These are phyloP conservation scores for Thunnus maccoyii DNA, from an alignment of 2,113 vertebrate genomes.

Conservation along the genomic window DNA sequence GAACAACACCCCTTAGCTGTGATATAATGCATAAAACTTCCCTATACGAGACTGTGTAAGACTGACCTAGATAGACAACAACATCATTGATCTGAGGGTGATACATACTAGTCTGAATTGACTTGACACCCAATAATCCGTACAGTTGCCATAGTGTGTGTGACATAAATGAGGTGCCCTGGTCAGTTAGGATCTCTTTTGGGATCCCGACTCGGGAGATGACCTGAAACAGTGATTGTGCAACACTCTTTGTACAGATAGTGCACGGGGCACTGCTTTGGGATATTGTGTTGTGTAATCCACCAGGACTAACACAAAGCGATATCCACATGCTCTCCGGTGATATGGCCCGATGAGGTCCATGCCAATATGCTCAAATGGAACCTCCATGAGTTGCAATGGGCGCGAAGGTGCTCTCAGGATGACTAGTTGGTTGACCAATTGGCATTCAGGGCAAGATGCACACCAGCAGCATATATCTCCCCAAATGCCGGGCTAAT, in stretches of 20 bases:
- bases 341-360: constrained; percentile 3
- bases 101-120: not conserved
- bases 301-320: not conserved
- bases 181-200: not conserved
- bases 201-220: not conserved
- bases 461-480: not conserved
- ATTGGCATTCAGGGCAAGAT: not conserved
- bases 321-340: not conserved
- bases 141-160: too few species aligned
- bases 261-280: too few species aligned
- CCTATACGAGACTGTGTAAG: too few species aligned
- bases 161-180: not conserved
- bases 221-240: too few species aligned
- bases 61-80: not conserved
- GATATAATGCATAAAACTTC: too few species aligned
- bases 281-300: not conserved
- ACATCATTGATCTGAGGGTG: not conserved
- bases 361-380: not conserved
- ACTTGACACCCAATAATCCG: not conserved
- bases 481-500: not conserved
- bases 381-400: not conserved
- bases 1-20: too few species aligned
- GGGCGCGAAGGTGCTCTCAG: not conserved
- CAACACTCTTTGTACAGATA: too few species aligned
- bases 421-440: not conserved